Conservation (phyloP, 2,113 vertebrate genomes). For the Propithecus coquereli region DNA sequence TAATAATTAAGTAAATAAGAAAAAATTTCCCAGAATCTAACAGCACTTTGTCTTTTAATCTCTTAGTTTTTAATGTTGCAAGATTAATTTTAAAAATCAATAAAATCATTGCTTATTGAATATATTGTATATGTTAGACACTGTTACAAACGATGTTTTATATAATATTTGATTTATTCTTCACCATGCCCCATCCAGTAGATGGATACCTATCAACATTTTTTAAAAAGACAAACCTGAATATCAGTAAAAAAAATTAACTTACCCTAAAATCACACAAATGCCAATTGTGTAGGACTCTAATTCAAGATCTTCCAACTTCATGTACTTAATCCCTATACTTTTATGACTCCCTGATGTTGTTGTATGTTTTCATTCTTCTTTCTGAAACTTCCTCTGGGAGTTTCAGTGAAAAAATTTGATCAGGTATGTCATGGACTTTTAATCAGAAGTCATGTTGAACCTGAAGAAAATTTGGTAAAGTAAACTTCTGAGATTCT, state of each 20-base stretch:
- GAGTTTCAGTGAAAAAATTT: background rate
- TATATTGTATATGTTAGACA: background rate
- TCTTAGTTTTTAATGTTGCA: background rate
- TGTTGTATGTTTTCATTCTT: background rate
- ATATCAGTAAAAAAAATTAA: background rate
- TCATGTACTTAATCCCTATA: background rate
- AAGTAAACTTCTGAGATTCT: background rate
- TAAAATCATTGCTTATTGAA: background rate
- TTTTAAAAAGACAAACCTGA: background rate
- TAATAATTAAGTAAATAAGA: background rate
- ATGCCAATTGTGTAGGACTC: background rate
- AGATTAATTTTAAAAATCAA: background rate
- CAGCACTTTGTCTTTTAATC: background rate
- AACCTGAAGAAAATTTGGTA: background rate
- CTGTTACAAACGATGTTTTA: background rate
- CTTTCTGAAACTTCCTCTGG: background rate
- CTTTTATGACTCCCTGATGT: background rate
- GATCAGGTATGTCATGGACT: background rate
- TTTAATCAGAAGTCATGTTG: background rate
- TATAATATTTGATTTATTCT: background rate
- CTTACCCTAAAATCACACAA: background rate
- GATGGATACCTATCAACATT: background rate
- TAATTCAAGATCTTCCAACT: background rate
- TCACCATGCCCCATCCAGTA: background rate
- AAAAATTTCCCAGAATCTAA: background rate